phyloP scores from a whole-genome alignment of 2,888 invertebrate genomes.

The Dastarcus helophoroides region DNA sequence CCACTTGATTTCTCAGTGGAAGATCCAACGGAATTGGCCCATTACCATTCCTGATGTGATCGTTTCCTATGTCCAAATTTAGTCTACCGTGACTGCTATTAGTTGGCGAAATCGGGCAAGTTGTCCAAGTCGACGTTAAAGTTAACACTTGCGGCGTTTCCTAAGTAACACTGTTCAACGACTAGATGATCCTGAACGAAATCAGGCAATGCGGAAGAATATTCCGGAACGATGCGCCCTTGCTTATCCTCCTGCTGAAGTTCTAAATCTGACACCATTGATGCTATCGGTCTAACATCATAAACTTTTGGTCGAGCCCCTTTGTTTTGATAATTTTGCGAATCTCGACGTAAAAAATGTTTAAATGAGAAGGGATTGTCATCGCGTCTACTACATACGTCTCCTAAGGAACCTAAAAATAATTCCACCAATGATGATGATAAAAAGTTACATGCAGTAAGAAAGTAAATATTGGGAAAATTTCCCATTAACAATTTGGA shows the following conservation, averaged over 20 bases:
- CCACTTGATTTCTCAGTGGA: constrained; percentile 28
- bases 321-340: constrained; percentile 51
- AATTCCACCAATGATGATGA: constrained; percentile 9
- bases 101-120: constrained; percentile 54
- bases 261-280: constrained; percentile 37
- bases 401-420: constrained; percentile 6
- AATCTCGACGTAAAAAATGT: constrained; percentile 65
- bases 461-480: too few species aligned
- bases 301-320: constrained; percentile 72
- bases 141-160: constrained; percentile 39
- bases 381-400: constrained; percentile 36
- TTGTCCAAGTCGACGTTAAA: constrained; percentile 49
- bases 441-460: constrained; percentile 3
- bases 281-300: constrained; percentile 29
- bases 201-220: constrained; percentile 64
- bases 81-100: constrained; percentile 14
- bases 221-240: constrained; percentile 40
- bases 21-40: constrained; percentile 29
- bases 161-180: constrained; percentile 63
- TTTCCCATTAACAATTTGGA: too few species aligned
- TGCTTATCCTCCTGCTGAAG: constrained; percentile 41
- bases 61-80: constrained; percentile 17
- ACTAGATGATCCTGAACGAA: constrained; percentile 84
- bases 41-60: constrained; percentile 17
- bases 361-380: constrained; percentile 78